Percentiles rank a stretch among this genome's conserved stretches.
Evolutionary conservation across 2,797 vertebrate species (phyloP).

Genomic region (Channa striata): DNA sequence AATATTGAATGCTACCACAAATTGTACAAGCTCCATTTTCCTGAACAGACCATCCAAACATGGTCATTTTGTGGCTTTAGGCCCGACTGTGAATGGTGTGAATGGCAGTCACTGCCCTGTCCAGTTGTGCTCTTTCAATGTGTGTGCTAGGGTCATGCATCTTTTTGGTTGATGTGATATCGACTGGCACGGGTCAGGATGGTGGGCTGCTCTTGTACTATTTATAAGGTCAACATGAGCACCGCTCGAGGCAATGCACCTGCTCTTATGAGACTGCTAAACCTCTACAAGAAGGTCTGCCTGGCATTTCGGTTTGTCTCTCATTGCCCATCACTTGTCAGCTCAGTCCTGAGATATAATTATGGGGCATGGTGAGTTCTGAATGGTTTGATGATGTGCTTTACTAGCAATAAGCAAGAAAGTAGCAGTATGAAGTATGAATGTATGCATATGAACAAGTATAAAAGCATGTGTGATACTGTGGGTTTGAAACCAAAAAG

Average conservation of each 20-base stretch:
- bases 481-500: slow-evolving; percentile 6
- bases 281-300: not conserved
- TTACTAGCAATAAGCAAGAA: not conserved
- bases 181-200: slow-evolving; percentile 24
- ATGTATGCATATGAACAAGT: slow-evolving; percentile 1
- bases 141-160: not conserved
- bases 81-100: not conserved
- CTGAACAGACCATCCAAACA: not conserved
- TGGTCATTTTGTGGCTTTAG: not conserved
- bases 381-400: not conserved
- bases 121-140: not conserved
- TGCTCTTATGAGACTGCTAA: slow-evolving; percentile 21
- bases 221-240: not conserved
- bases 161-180: slow-evolving; percentile 24
- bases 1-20: too few species aligned
- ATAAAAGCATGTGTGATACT: not conserved
- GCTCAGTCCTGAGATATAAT: not conserved
- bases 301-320: slow-evolving; percentile 15
- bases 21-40: not conserved
- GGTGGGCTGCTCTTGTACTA: slow-evolving; percentile 7
- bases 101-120: not conserved
- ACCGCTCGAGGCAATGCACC: slow-evolving; percentile 28
- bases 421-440: not conserved
- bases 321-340: slow-evolving; percentile 4
- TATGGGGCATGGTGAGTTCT: not conserved